phyloP scores from a whole-genome alignment of 1,140 invertebrate species.

The Drosophila novamexicana region DNA sequence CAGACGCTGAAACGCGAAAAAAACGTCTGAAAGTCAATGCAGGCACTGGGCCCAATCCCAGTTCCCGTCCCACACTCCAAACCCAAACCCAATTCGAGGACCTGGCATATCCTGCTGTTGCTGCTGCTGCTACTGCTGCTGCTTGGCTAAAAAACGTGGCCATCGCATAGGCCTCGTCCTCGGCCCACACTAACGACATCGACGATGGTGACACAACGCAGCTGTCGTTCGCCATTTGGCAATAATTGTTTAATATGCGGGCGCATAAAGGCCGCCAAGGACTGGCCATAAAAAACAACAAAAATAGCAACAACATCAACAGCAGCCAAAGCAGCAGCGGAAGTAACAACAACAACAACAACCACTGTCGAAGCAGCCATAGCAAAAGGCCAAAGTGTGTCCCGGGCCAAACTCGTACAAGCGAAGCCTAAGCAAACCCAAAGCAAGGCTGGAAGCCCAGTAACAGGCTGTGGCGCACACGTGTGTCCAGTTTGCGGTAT shows the following conservation, averaged over 20 bases:
- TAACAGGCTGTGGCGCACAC: constrained; percentile 28
- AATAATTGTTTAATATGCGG: constrained; percentile 83
- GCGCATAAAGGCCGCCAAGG: constrained; percentile 77
- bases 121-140: constrained; percentile 13
- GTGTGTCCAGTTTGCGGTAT: constrained; percentile 41
- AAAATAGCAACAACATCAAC: constrained; percentile 35
- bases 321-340: constrained; percentile 12
- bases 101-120: constrained; percentile 41
- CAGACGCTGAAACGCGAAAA: constrained; percentile 81
- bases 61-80: not conserved
- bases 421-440: constrained; percentile 43
- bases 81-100: constrained; percentile 21
- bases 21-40: constrained; percentile 71
- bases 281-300: constrained; percentile 76
- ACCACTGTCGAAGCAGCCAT: constrained; percentile 10
- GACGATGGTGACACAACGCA: constrained; percentile 74
- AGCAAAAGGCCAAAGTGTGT: constrained; percentile 40
- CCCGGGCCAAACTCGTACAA: constrained; percentile 33
- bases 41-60: constrained; percentile 34
- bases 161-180: constrained; percentile 61
- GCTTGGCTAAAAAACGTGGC: constrained; percentile 60
- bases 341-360: constrained; percentile 9
- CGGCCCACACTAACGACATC: constrained; percentile 71
- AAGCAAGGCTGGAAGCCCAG: not conserved
- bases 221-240: constrained; percentile 80